Base-by-base conservation (phyloP, 2,888 invertebrate genomes). In the Tridacna gigas region DNA sequence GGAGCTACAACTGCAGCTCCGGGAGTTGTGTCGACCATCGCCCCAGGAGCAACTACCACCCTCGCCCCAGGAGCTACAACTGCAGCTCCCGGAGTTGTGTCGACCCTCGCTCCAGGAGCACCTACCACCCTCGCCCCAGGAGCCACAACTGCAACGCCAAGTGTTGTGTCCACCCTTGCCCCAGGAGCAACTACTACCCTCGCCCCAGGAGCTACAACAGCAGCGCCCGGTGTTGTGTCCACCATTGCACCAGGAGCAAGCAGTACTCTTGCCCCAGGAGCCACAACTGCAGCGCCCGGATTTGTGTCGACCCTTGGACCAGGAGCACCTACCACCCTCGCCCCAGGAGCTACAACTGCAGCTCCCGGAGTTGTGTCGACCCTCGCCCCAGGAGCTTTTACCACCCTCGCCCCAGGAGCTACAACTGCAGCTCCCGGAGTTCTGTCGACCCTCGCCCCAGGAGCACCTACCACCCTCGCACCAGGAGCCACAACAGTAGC, bases 51-150 rank as follows among this genome's bases (percentile, higher is more conserved):
- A 4, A n/a, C 45, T 1, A 45, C 45, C 11, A 67, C 67, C 13
- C 11, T 45, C 12, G 66, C 66, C n/a, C 18, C 67, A 20, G 67
- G 67, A n/a, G 67, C n/a, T 20, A 67, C 67, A 4, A 37, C 67
- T 45, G 13, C 37, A 9, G 20, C 45, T 4, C 37, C 67, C 13
- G 67, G 45, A 7, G 45, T 45, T 28, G 13, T 45, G 7, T n/a
- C 67, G 18, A 67, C 67, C 66, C 20, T 66, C 13, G 67, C 67
- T 20, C 45, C 45, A 45, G 67, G 13, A n/a, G 37, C 67, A 4
- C n/a, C 45, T 1, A 67, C 45, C 20, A 37, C 67, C 13, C 15
- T n/a, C 18, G 37, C 45, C 11, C 45, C 67, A 45, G 67, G 45
- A 11, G 67, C 45, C 4, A 67, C 67, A 11, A 45, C 67, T 45